Percentiles rank a stretch among this genome's conserved stretches.
Evolutionary conservation across 2,888 invertebrate species (phyloP).

Genomic region (Ormyrus labotus): DNA sequence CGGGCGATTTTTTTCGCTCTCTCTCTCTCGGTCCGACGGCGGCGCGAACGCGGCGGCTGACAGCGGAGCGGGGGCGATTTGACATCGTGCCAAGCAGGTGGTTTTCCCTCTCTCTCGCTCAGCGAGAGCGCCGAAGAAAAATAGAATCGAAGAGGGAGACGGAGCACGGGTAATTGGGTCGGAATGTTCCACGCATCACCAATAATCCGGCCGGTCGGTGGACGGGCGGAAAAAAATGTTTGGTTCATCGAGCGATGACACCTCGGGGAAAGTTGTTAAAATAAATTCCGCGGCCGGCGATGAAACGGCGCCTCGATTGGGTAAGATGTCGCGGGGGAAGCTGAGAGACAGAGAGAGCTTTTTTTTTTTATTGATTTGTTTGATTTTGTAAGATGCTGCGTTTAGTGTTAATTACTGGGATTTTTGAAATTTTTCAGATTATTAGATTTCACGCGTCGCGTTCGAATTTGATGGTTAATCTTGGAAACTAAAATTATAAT

Average conservation of each 20-base stretch:
- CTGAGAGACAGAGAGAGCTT: slow-evolving; percentile 5
- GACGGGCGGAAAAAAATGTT: no score
- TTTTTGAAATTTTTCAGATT: no score
- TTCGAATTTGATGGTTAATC: no score
- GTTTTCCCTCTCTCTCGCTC: slow-evolving; percentile 60
- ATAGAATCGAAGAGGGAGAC: slow-evolving; percentile 60
- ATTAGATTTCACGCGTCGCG: no score
- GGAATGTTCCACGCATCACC: slow-evolving; percentile 73
- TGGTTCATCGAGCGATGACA: no score
- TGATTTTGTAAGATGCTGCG: no score
- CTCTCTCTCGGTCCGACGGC: neutral
- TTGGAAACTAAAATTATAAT: no score
- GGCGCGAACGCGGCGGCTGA: neutral
- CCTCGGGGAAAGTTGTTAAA: no score
- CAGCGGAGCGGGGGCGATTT: slow-evolving; percentile 53
- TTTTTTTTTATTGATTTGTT: neutral
- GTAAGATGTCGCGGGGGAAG: neutral
- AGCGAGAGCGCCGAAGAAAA: slow-evolving; percentile 59
- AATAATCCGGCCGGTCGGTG: slow-evolving; percentile 62
- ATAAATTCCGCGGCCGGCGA: no score
- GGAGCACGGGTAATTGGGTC: slow-evolving; percentile 67
- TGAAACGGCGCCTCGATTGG: neutral
- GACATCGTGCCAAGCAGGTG: slow-evolving; percentile 74
- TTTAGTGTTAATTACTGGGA: no score
- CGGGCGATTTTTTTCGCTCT: slow-evolving; percentile 18